Evolutionary conservation across 2,113 vertebrate genomes (phyloP), one percentile per base, ranked within the genome.

Genomic region (Propithecus coquereli): DNA sequence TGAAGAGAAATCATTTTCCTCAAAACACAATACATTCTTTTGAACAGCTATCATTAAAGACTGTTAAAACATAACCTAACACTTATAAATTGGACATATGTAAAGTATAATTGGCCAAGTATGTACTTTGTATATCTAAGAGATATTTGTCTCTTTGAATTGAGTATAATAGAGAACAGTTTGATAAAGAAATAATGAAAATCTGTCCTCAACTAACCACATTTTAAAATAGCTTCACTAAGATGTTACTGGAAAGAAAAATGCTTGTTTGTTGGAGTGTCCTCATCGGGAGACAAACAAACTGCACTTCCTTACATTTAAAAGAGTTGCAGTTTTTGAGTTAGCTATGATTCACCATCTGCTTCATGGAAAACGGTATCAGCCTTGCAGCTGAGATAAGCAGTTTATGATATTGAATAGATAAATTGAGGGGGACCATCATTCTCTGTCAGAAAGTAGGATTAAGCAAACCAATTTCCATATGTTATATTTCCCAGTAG

Each of bases 341-440:
- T 97, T 52, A 77, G 59, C 80, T 84, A 0, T 71, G 91, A 96
- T 91, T 92, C 80, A 81, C 94, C 80, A 89, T 90, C 74, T 93
- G 87, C 79, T 95, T 91, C 63, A 37, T 61, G 32, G 83, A 87
- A 93, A 74, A 43, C 0, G 0, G 40, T 87, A 71, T 85, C 34
- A 89, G 52, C 70, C 79, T 57, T 84, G 86, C 27, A 94, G 83
- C 79, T 76, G 83, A 97, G 79, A 91, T 83, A 87, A 90, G 52
- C 90, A 92, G 79, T 96, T 94, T 93, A 90, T 77, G 82, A 91
- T 91, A 95, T 80, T 89, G 73, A 89, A 89, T 61, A 95, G 87
- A 97, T 81, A 95, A 85, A 77, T 25, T 12, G 34, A 92, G 30
- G 47, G 25, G 50, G 45, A 34, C 37, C 68, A 94, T 97, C 52